Percentiles rank a stretch among this genome's conserved stretches.
Evolutionary conservation across 2,797 vertebrate genomes (phyloP).

Genomic region (Schizopygopsis malacanthus): DNA sequence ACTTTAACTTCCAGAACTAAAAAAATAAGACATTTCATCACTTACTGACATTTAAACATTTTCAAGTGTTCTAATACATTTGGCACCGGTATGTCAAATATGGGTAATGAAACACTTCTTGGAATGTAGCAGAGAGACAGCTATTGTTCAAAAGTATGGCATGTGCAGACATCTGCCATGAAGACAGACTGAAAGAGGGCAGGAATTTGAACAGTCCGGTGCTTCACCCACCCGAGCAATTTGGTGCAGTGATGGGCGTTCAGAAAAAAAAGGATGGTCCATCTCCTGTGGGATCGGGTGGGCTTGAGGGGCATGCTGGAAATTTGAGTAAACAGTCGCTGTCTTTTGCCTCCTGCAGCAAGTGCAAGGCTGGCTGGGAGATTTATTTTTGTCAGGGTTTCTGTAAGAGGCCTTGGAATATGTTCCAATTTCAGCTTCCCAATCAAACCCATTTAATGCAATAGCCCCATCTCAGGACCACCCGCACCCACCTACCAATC

Average conservation of each 20-base stretch:
- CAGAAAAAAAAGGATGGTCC: conserved; percentile 23
- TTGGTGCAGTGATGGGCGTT: conserved; percentile 10
- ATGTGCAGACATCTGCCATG: conserved; percentile 31
- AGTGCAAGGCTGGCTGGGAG: conserved; percentile 48
- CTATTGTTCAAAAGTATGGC: conserved; percentile 13
- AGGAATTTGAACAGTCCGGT: conserved; percentile 41
- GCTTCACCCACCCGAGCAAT: conserved; percentile 41
- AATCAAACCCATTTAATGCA: conserved; percentile 61
- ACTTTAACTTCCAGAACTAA: background rate
- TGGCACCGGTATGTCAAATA: background rate
- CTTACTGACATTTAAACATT: background rate
- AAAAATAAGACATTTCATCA: background rate
- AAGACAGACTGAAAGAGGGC: conserved; percentile 4
- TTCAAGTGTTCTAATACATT: background rate
- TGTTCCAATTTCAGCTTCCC: conserved; percentile 59
- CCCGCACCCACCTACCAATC: conserved; percentile 34
- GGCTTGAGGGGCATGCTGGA: conserved; percentile 31
- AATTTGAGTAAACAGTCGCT: conserved; percentile 47
- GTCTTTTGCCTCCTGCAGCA: conserved; percentile 34
- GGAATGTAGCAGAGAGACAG: background rate
- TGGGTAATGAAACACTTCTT: background rate
- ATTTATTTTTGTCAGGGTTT: conserved; percentile 64
- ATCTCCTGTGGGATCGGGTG: conserved; percentile 12
- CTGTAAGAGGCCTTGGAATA: conserved; percentile 59
- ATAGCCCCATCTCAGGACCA: conserved; percentile 47